A percentile compares a stretch with the other conserved stretches of the same genome.
Conservation (phyloP, 1,140 invertebrate species). For the Aphelenchoides fujianensis region DNA sequence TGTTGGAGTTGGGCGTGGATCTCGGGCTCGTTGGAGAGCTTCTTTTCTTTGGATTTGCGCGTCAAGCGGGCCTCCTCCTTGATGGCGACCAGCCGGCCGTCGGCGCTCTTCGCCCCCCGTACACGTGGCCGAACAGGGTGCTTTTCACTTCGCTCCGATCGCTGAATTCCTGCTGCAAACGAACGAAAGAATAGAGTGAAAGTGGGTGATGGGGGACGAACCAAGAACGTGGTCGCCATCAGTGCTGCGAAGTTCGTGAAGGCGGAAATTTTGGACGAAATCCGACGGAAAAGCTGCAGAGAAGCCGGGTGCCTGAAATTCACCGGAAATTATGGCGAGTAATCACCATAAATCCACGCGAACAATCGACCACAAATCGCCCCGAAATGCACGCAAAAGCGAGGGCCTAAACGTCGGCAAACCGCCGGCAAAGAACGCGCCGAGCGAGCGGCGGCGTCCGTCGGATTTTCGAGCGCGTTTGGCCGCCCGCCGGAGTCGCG, state of each 20-base stretch:
- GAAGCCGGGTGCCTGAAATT: too few relatives aligned
- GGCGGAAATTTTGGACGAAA: not conserved
- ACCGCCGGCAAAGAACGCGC: too few relatives aligned
- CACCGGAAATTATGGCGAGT: too few relatives aligned
- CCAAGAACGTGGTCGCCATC: not conserved
- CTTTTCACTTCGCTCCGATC: not conserved
- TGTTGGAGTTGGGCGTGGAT: not conserved
- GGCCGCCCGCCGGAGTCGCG: too few relatives aligned
- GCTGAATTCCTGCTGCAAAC: not conserved
- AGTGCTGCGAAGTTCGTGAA: not conserved
- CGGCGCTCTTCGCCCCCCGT: not conserved
- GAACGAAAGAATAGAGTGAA: not conserved
- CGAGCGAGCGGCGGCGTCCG: too few relatives aligned
- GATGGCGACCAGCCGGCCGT: not conserved
- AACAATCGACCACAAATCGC: too few relatives aligned
- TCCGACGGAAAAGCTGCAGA: too few relatives aligned
- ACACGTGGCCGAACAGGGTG: not conserved
- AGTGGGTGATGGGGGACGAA: too few relatives aligned
- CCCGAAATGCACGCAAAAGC: too few relatives aligned
- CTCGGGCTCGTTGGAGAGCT: not conserved
- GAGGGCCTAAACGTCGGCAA: too few relatives aligned
- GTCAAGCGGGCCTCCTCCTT: not conserved
- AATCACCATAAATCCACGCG: too few relatives aligned
- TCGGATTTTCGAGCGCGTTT: too few relatives aligned
- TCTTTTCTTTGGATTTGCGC: not conserved